These are phyloP conservation scores for Hypolimnas misippus DNA, from an alignment of 2,888 invertebrate species.

Conservation along the genomic window DNA sequence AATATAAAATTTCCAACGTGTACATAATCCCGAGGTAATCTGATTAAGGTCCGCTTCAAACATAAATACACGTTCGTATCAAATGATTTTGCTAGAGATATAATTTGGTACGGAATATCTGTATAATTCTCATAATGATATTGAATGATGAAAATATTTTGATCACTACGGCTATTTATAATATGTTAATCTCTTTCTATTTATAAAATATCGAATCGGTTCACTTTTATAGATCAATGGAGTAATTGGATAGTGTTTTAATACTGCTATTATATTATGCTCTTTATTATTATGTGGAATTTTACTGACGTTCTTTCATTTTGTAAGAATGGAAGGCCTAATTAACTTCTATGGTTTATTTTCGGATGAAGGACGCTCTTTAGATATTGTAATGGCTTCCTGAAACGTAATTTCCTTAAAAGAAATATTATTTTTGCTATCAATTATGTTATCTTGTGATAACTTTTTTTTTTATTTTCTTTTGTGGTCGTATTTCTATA, in stretches of 20 bases:
- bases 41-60: conserved; percentile 16
- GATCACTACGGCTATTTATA: no score
- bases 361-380: conserved; percentile 14
- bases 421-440: neutral
- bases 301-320: neutral
- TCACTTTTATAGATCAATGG: no score
- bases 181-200: neutral
- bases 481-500: no score
- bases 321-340: conserved; percentile 3
- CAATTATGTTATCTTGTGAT: no score
- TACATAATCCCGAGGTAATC: conserved; percentile 12
- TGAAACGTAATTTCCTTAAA: conserved; percentile 19
- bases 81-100: conserved; percentile 11
- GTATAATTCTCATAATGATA: neutral
- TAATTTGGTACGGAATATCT: neutral
- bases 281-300: neutral
- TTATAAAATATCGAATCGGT: no score
- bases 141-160: neutral
- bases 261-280: no score
- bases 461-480: no score
- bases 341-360: conserved; percentile 22
- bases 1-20: neutral
- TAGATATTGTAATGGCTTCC: conserved; percentile 21
- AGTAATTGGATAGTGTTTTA: no score
- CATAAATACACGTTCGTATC: conserved; percentile 18